Evolutionary conservation across 2,797 vertebrate genomes (phyloP).

Genomic region (Pachyuromys duprasi): DNA sequence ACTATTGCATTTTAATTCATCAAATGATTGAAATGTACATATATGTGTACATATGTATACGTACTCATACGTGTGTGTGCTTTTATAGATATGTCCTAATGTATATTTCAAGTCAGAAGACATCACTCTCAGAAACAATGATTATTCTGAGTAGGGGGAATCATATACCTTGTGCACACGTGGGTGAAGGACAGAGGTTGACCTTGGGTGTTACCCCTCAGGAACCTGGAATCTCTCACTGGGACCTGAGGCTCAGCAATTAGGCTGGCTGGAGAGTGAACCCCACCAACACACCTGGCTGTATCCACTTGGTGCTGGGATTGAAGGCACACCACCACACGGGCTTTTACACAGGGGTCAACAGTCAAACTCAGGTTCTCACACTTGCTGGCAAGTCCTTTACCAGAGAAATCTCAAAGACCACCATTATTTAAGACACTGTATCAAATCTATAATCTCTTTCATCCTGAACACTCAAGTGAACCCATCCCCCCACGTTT

Average conservation of each 20-base stretch:
- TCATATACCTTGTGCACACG: not conserved
- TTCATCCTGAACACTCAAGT: not conserved
- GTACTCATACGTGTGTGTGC: not conserved
- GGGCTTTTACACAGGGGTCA: not conserved
- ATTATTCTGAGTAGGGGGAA: rapidly evolving
- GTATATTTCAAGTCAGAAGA: not conserved
- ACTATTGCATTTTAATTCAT: conserved; percentile 22
- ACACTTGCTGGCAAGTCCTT: not conserved
- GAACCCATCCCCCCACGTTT: not conserved
- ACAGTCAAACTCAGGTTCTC: not conserved
- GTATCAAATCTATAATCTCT: conserved; percentile 4
- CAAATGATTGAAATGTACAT: not conserved
- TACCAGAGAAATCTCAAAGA: not conserved
- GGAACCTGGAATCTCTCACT: not conserved
- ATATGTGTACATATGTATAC: not conserved
- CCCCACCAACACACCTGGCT: not conserved
- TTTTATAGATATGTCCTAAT: not conserved
- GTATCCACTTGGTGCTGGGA: not conserved
- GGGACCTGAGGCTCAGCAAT: not conserved
- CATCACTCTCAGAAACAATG: conserved; percentile 6
- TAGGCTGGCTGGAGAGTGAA: not conserved
- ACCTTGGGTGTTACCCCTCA: not conserved
- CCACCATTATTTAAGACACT: not conserved
- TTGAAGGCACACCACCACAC: not conserved
- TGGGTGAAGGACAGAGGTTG: not conserved